phyloP scores from a whole-genome alignment of 2,888 invertebrate species.

The Drosophila ustulata region DNA sequence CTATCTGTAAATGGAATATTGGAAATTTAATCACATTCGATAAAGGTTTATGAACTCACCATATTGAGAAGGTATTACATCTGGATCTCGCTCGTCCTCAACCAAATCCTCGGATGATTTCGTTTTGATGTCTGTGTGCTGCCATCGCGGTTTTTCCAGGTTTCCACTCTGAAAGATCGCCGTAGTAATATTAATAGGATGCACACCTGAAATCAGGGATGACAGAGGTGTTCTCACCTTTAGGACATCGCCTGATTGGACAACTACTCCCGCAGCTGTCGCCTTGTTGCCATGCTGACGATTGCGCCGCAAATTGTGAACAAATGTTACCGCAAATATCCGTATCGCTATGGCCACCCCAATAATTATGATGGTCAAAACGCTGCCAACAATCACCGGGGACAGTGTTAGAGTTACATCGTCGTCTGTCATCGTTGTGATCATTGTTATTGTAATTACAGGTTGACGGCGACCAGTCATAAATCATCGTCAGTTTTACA shows the following conservation, averaged over 20 bases:
- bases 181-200: slow-evolving; percentile 28
- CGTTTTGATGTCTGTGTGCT: slow-evolving; percentile 85
- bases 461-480: slow-evolving; percentile 69
- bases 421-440: slow-evolving; percentile 74
- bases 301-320: slow-evolving; percentile 84
- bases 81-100: slow-evolving; percentile 87
- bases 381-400: slow-evolving; percentile 85
- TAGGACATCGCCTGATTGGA: slow-evolving; percentile 83
- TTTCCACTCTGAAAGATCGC: slow-evolving; percentile 72
- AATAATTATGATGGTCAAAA: slow-evolving; percentile 85
- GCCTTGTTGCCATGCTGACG: slow-evolving; percentile 84
- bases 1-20: neutral
- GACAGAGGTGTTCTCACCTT: slow-evolving; percentile 75
- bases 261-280: slow-evolving; percentile 79
- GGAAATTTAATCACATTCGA: neutral
- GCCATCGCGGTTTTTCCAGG: slow-evolving; percentile 85
- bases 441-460: slow-evolving; percentile 67
- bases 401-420: slow-evolving; percentile 84
- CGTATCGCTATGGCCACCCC: slow-evolving; percentile 84
- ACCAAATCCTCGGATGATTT: slow-evolving; percentile 84
- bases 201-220: neutral
- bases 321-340: slow-evolving; percentile 84
- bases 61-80: slow-evolving; percentile 91
- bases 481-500: slow-evolving; percentile 71
- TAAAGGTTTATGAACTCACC: slow-evolving; percentile 85